Conservation (phyloP, 2,113 vertebrate species). For the Nycticorax nycticorax region DNA sequence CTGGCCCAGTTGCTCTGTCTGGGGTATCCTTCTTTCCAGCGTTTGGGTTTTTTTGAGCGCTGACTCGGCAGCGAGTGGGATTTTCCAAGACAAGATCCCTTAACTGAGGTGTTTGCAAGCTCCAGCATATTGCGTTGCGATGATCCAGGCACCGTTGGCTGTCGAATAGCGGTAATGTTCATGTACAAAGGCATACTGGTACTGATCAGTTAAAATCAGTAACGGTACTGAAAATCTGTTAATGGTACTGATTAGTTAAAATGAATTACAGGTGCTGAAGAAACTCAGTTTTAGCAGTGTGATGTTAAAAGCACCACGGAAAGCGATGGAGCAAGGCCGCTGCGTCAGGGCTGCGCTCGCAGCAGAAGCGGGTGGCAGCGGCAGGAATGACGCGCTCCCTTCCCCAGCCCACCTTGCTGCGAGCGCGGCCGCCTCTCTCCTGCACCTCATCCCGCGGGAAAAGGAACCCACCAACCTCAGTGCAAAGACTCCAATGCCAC, state of each 20-base stretch:
- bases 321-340: neutral
- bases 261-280: neutral
- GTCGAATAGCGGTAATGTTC: neutral
- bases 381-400: neutral
- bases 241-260: neutral
- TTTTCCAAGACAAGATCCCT: neutral
- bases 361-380: neutral
- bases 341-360: neutral
- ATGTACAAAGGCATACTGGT: neutral
- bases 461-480: neutral
- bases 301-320: neutral
- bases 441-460: rapidly evolving
- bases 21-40: neutral
- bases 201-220: too few species aligned
- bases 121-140: neutral
- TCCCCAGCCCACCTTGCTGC: too few species aligned
- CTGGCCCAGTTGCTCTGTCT: rapidly evolving
- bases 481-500: too few species aligned
- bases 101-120: neutral
- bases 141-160: neutral
- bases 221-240: too few species aligned
- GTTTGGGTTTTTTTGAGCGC: neutral
- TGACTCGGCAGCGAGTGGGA: rapidly evolving
- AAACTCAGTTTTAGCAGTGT: too few species aligned
- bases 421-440: rapidly evolving